A percentile compares a stretch with the other conserved stretches of the same genome.
Conservation (phyloP, 2,113 vertebrate genomes). For the Rhinoderma darwinii region DNA sequence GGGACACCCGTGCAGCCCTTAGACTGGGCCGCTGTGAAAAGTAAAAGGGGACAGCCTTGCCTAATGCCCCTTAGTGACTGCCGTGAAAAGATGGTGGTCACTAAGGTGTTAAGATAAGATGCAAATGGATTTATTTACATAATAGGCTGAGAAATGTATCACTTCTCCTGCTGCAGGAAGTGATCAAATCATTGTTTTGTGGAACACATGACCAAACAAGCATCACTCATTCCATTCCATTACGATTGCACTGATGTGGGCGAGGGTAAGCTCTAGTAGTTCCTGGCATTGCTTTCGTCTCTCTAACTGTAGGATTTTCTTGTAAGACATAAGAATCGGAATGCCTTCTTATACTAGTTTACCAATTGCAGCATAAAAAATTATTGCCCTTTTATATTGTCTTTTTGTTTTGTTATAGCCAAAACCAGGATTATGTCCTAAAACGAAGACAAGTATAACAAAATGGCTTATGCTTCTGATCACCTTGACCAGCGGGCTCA, state of each 20-base stretch:
- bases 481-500: no score
- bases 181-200: not conserved
- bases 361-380: not conserved
- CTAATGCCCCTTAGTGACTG: no score
- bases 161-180: not conserved
- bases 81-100: no score
- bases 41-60: no score
- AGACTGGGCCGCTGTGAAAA: no score
- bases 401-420: no score
- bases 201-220: constrained; percentile 37
- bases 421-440: no score
- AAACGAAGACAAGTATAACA: no score
- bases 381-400: no score
- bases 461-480: no score
- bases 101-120: not conserved
- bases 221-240: not conserved
- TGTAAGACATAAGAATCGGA: not conserved
- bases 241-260: constrained; percentile 2
- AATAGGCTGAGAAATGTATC: not conserved
- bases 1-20: no score
- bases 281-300: not conserved
- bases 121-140: not conserved
- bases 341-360: not conserved
- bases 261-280: not conserved
- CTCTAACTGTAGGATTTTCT: not conserved